Evolutionary conservation across 30 jellyfish, hydroid and myxozoan species (phyloP), one percentile per base, ranked within the genome.

Genomic region (Sanderia malayensis): DNA sequence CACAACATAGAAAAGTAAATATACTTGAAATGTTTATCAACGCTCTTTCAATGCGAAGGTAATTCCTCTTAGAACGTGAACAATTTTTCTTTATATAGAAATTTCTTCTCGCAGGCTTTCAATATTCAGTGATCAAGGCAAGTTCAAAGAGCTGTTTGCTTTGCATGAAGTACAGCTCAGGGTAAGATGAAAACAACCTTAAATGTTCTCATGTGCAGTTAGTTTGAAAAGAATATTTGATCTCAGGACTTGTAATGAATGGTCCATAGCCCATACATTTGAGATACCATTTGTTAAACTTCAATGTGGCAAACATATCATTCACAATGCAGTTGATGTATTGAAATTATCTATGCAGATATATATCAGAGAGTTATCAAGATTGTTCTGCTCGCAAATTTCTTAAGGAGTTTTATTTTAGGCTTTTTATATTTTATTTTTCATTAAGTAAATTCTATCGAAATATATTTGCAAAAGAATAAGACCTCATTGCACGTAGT

Each of bases 91-190:
- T 41, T 41, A 41, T 41, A 41, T 41, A 41, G 55, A 41, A 41
- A 41, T 41, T 41, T 41, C 55, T 41, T 41, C 55, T 41, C 55
- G 55, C 55, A 41, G 55, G 55, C 55, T 41, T 41, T 41, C 55
- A 41, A 41, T 41, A 41, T 41, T 41, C 55, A 41, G 55, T 41
- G 55, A 41, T 41, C 55, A 41, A 41, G 55, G 55, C 55, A 41
- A 41, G 15, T 41, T 41, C 55, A 41, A 41, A 41, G 55, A 41
- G n/a, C n/a, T n/a, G n/a, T n/a, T n/a, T n/a, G n/a, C n/a, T n/a
- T n/a, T n/a, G n/a, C n/a, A n/a, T n/a, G n/a, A n/a, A n/a, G n/a
- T n/a, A n/a, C n/a, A n/a, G n/a, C n/a, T n/a, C n/a, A n/a, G n/a
- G n/a, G n/a, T n/a, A n/a, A n/a, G n/a, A n/a, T n/a, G n/a, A n/a